Conservation (phyloP, 92 coral and sea anemone species). For the Heliopora coerulea region DNA sequence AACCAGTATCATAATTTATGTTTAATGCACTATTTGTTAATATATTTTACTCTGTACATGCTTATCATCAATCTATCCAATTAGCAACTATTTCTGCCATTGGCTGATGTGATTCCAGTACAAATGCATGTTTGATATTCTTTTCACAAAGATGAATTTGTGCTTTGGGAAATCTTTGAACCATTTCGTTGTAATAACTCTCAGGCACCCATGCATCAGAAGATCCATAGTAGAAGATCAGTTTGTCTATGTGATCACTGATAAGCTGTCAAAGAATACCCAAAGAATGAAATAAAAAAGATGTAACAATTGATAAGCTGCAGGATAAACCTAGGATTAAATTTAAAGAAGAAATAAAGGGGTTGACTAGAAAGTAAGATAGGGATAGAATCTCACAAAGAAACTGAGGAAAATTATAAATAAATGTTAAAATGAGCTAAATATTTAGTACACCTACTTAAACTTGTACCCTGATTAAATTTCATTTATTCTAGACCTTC, state of each 20-base stretch:
- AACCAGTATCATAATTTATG: too few species aligned
- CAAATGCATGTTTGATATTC: slow-evolving; percentile 86
- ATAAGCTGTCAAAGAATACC: slow-evolving; percentile 42
- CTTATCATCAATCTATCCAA: slow-evolving; percentile 58
- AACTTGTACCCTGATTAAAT: too few species aligned
- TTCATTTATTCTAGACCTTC: too few species aligned
- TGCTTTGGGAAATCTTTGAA: slow-evolving; percentile 74
- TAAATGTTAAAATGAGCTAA: too few species aligned
- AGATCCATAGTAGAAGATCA: slow-evolving; percentile 89
- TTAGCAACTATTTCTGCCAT: slow-evolving; percentile 77
- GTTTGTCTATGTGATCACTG: slow-evolving; percentile 60
- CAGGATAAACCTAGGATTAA: too few species aligned
- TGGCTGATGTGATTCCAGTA: slow-evolving; percentile 72
- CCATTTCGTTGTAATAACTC: slow-evolving; percentile 74
- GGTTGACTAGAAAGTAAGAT: too few species aligned
- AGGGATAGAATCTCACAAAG: too few species aligned
- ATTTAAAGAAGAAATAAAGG: too few species aligned
- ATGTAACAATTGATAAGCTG: too few species aligned
- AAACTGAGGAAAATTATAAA: too few species aligned
- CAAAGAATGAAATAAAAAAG: too few species aligned
- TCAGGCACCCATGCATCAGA: slow-evolving; percentile 90
- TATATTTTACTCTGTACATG: background rate
- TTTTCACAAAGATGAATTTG: slow-evolving; percentile 82
- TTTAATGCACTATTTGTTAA: background rate
- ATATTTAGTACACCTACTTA: too few species aligned